Evolutionary conservation across 2,888 invertebrate genomes (phyloP).

Genomic region (Ernsta delagoae): DNA sequence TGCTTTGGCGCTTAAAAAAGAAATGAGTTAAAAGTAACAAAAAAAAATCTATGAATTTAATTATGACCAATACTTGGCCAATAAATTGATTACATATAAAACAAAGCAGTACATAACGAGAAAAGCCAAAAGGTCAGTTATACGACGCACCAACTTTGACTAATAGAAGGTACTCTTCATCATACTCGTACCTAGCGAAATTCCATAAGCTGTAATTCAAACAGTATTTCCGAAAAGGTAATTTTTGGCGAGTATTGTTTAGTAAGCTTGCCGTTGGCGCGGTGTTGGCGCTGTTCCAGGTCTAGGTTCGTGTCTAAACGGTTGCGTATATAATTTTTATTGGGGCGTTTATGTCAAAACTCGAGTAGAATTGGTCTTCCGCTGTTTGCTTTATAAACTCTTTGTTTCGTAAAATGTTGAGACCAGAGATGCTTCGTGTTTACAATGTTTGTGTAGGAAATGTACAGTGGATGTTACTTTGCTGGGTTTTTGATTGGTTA

Average conservation of each 20-base stretch:
- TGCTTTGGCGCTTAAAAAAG: too few relatives aligned
- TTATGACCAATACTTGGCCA: too few relatives aligned
- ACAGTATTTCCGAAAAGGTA: conserved; percentile 27
- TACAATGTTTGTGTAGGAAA: conserved; percentile 1
- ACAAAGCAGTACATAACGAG: too few relatives aligned
- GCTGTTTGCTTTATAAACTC: conserved; percentile 22
- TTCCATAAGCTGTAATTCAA: neutral
- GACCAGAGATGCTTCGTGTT: neutral
- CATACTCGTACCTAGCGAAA: neutral
- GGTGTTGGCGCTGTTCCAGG: conserved; percentile 37
- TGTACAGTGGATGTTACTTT: neutral
- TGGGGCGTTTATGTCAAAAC: conserved; percentile 41
- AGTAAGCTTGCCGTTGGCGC: conserved; percentile 23
- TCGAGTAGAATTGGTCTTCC: conserved; percentile 24
- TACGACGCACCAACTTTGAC: neutral
- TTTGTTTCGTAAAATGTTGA: conserved; percentile 16
- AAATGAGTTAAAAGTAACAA: too few relatives aligned
- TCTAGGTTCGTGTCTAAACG: conserved; percentile 71
- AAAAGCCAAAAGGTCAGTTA: too few relatives aligned
- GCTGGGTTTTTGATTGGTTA: neutral
- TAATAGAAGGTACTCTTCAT: neutral
- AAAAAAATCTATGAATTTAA: too few relatives aligned
- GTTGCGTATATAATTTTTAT: conserved; percentile 72
- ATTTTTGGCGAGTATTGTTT: conserved; percentile 24
- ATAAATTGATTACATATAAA: too few relatives aligned